phyloP scores from a whole-genome alignment of 2,113 vertebrate species.

The Mola mola region DNA sequence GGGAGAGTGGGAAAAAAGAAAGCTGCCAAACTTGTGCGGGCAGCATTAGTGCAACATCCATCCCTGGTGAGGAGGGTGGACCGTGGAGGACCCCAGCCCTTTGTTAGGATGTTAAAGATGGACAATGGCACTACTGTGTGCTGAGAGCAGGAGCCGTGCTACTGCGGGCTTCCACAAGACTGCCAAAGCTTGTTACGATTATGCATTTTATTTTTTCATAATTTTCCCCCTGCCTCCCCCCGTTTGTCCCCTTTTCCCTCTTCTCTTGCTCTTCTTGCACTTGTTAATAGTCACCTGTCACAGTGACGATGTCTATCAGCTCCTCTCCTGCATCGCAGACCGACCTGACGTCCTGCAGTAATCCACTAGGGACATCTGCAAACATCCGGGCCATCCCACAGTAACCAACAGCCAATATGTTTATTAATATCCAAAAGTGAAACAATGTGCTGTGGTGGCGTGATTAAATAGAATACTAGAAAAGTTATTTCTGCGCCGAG shows the following conservation, averaged over 20 bases:
- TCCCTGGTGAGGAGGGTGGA: slow-evolving; percentile 28
- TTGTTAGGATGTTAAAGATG: slow-evolving; percentile 50
- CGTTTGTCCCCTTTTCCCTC: background rate
- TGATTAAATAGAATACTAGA: too few relatives aligned
- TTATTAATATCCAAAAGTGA: too few relatives aligned
- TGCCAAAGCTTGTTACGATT: slow-evolving; percentile 52
- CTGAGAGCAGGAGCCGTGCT: slow-evolving; percentile 50
- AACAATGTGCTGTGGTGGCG: too few relatives aligned
- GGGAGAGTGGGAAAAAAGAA: slow-evolving; percentile 43
- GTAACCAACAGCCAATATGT: too few relatives aligned
- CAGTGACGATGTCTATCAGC: background rate
- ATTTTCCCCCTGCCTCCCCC: background rate
- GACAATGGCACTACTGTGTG: slow-evolving; percentile 63
- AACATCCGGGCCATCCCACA: too few relatives aligned
- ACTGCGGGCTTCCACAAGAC: slow-evolving; percentile 28
- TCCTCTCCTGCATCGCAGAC: background rate
- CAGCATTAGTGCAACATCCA: slow-evolving; percentile 61
- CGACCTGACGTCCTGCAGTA: background rate
- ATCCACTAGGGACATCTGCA: slow-evolving; percentile 16
- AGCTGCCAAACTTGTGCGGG: slow-evolving; percentile 46
- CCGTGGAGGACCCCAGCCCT: slow-evolving; percentile 38
- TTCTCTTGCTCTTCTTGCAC: background rate
- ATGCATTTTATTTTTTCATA: slow-evolving; percentile 37
- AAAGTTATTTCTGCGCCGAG: background rate
- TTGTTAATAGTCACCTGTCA: slow-evolving; percentile 20